Base-by-base conservation (phyloP, 2,113 vertebrate species). In the Pelusios castaneus region DNA sequence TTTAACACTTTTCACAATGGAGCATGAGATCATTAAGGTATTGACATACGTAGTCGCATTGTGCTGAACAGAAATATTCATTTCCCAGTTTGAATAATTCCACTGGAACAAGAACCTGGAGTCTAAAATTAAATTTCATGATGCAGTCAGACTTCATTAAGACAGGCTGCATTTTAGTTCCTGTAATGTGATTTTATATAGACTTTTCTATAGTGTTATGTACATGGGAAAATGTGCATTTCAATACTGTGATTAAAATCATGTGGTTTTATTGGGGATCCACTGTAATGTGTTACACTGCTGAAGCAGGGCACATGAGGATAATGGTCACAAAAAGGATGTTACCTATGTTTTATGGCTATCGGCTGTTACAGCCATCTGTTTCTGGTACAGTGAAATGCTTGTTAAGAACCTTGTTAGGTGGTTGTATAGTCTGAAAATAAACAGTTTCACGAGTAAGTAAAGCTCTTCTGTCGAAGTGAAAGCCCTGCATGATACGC, bases 191-290 rank as follows among this genome's bases (percentile, higher is more conserved):
- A 91, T 96, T 96, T 97, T 96, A 95, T 95, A 92, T 97, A 92
- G 92, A 91, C 97, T 97, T 58, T 97, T 96, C 96, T 95, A 79
- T 97, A 97, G 94, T 96, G 92, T 95, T 95, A 89, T 95, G 91
- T 98, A 90, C 96, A 85, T 97, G 97, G 96, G 95, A 97, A 96
- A 97, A 97, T 97, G 96, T 97, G 97, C 96, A 97, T 97, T 96
- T 97, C 93, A 94, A 84, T 97, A 97, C 97, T 96, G 84, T 96
- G 96, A 96, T 82, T 89, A 97, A 97, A 97, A 97, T 97, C 94
- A 94, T 91, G 85, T 95, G 95, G 83, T 95, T 96, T 95, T 97
- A 94, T 96, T 97, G 95, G 95, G 93, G 92, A 95, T 97, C 94
- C 95, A 96, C 96, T 95, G 76, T 97, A 92, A 94, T 21, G 29